Evolutionary conservation across 30 jellyfish, hydroid and myxozoan genomes (phyloP), one percentile per base, ranked within the genome.

Genomic region (Pelagia noctiluca): DNA sequence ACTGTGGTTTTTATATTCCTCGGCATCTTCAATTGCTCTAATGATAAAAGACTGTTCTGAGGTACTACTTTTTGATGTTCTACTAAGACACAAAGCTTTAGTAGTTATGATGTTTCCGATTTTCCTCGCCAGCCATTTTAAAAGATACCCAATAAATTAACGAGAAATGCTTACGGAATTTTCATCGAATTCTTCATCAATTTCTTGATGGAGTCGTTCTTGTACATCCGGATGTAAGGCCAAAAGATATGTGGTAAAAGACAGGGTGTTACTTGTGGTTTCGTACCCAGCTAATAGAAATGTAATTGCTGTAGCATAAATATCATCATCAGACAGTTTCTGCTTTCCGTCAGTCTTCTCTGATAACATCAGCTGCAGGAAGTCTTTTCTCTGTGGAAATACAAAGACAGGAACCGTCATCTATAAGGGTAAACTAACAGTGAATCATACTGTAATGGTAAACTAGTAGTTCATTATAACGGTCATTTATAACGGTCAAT

Each of bases 251-350:
- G 74, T 54, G 2, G 87, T 76, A 61, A 25, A 76, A 3, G 76
- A 28, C 74, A 76, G 62, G n/a, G 87, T 76, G 62, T 54, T 52
- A 37, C 87, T 54, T 19, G 76, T 76, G 21, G 87, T 76, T 35
- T 76, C 87, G 64, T 76, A 54, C 19, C 87, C 87, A 24, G 87
- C 87, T 37, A 76, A 26, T 33, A 76, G 24, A 21, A 76, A 76
- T 0, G 87, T 76, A 1, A 76, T 54, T 11, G 76, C 76, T 19
- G 76, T 34, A 19, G 87, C 87, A 60, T 48, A 54, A 4, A 76
- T 76, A 53, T 76, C 87, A 32, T 57, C 76, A 60, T 76, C 87
- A 32, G 52, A 49, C 34, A 76, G 63, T 21, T 76, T 76, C 63
- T 1, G 33, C 35, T 76, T 57, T 11, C 87, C 87, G 57, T 53